A percentile compares a stretch with the other conserved stretches of the same genome.
These are phyloP conservation scores for Lasiurus borealis DNA, from an alignment of 2,113 vertebrate species.

Conservation along the genomic window DNA sequence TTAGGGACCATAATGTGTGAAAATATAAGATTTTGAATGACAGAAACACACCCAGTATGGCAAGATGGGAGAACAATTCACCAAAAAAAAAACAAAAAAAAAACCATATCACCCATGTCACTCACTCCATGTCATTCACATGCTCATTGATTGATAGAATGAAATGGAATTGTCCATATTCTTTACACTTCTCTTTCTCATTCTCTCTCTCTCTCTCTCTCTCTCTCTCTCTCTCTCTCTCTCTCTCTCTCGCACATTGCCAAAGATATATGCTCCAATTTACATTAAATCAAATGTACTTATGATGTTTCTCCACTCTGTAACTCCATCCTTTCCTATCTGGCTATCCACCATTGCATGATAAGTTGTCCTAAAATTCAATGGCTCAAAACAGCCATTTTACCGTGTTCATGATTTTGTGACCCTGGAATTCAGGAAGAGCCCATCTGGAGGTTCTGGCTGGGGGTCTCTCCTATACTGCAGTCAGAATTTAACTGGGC, in stretches of 20 bases:
- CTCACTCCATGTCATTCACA: no score
- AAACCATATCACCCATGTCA: no score
- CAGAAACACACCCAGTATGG: neutral
- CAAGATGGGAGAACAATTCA: neutral
- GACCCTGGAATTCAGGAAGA: neutral
- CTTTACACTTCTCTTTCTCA: neutral
- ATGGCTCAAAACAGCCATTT: neutral
- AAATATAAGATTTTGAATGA: neutral
- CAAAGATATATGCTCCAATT: no score
- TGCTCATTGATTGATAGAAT: neutral
- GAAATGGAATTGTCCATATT: neutral
- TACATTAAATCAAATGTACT: neutral
- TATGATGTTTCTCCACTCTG: neutral
- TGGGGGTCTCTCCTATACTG: neutral
- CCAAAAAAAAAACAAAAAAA: neutral
- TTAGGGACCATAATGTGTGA: neutral
- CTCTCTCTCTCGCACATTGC: no score
- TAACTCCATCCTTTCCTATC: neutral
- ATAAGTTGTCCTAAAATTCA: slow-evolving; percentile 16
- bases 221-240: no score
- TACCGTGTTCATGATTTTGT: neutral
- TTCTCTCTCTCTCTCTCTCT: neutral
- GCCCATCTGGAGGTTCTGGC: neutral
- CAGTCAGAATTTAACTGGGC: neutral
- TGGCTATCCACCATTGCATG: neutral